Evolutionary conservation across 1,140 invertebrate genomes (phyloP).

Genomic region (Brachionus koreanus): DNA sequence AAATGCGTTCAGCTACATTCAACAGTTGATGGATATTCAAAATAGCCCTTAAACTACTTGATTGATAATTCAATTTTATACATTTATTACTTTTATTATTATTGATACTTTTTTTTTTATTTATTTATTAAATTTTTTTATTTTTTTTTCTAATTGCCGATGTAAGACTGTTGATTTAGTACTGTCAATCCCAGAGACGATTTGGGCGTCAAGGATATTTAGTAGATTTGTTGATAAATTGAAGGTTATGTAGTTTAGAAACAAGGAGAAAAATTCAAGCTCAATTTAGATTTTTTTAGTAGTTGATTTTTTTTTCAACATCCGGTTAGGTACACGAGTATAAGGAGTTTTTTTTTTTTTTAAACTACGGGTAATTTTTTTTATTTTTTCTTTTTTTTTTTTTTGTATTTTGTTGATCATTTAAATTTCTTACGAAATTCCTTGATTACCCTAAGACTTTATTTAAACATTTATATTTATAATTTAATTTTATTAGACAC

Average conservation of each 20-base stretch:
- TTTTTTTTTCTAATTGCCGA: neutral
- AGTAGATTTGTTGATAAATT: slow-evolving; percentile 2
- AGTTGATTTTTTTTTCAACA: neutral
- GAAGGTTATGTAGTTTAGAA: slow-evolving; percentile 35
- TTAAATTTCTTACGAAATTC: neutral
- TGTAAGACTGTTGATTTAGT: neutral
- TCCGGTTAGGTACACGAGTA: slow-evolving; percentile 21
- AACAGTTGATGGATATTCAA: slow-evolving; percentile 43
- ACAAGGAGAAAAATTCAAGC: neutral
- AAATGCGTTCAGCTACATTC: slow-evolving; percentile 25
- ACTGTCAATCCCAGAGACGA: neutral
- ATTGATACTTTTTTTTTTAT: slow-evolving; percentile 7
- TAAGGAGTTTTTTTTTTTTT: neutral
- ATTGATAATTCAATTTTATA: neutral
- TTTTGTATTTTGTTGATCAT: neutral
- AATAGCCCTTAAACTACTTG: slow-evolving; percentile 15
- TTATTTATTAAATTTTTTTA: slow-evolving; percentile 31
- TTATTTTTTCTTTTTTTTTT: neutral
- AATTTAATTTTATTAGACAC: neutral
- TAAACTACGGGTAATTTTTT: neutral
- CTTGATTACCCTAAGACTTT: neutral
- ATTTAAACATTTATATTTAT: neutral
- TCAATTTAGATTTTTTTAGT: neutral
- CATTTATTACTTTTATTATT: neutral
- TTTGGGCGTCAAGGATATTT: neutral